Conservation (phyloP, 2,113 vertebrate genomes). For the Cervus canadensis region DNA sequence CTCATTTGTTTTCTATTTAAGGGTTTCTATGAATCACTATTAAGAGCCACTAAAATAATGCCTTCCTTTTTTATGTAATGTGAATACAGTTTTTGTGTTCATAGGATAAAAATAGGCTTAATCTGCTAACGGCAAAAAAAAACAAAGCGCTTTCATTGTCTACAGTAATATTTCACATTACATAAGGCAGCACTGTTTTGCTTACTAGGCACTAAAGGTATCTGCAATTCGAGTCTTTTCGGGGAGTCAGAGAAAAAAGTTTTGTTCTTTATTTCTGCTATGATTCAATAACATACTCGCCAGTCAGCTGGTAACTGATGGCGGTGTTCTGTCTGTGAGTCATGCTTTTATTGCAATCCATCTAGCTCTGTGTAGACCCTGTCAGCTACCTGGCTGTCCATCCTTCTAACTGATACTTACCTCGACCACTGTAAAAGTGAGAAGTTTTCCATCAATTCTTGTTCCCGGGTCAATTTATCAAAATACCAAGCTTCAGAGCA, state of each 20-base stretch:
- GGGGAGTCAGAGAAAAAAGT: background rate
- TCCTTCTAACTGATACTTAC: background rate
- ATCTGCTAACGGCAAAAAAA: background rate
- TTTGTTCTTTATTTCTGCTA: background rate
- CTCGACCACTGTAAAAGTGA: slow-evolving; percentile 37
- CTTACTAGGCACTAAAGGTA: background rate
- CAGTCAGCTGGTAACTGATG: background rate
- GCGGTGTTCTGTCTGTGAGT: slow-evolving; percentile 25
- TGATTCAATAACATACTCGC: slow-evolving; percentile 22
- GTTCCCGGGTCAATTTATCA: slow-evolving; percentile 16
- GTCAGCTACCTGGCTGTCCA: background rate
- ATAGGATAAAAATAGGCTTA: slow-evolving; percentile 9
- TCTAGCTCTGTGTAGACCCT: background rate
- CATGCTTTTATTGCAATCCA: background rate
- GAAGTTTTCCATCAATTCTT: slow-evolving; percentile 26
- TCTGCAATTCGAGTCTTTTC: background rate
- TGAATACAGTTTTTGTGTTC: background rate
- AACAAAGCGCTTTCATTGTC: background rate
- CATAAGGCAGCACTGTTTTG: background rate
- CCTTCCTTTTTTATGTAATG: background rate
- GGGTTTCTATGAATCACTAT: slow-evolving; percentile 13
- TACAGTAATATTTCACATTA: background rate
- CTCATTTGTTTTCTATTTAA: background rate
- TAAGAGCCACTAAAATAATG: slow-evolving; percentile 18
- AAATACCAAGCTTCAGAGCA: slow-evolving; percentile 39